Evolutionary conservation across 2,113 vertebrate species (phyloP), one percentile per base, ranked within the genome.

Genomic region (Scopus umbretta): DNA sequence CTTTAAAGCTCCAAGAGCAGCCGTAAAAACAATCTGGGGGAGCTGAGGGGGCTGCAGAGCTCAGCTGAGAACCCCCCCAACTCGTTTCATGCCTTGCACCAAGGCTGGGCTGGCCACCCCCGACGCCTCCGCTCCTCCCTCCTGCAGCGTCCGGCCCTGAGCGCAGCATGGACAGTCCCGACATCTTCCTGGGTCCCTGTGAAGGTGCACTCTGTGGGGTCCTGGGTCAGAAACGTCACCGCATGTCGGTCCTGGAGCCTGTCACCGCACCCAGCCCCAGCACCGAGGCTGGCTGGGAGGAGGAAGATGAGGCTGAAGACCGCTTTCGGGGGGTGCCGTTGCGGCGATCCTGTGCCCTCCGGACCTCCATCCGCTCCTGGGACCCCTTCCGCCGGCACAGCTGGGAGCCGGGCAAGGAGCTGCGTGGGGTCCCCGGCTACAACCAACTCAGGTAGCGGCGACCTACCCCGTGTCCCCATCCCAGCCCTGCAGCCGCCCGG

Each of bases 361-460:
- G 97, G 7, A 23, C 88, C 74, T 88, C 95, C 16, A 3, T 78
- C 36, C 78, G 86, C 42, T 27, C 62, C 14, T 86, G 72, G 4
- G 98, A 98, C 43, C 88, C 97, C 5, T 98, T 98, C 97, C 98
- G 98, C 32, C 95, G 98, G 76, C 98, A 99, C 66, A 99, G 98
- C 80, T 99, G 98, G 98, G 98, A 98, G 47, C 98, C 98, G 0
- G 98, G 97, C 10, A 96, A 97, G 63, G 97, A 97, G 5, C 68
- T 95, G 26, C 96, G 96, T 5, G 96, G 95, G 4, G 74, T 63
- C 38, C 67, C 91, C 0, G 43, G 93, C 59, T 96, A 97, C 17
- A 32, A 27, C 21, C 94, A 73, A 10, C 50, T 82, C 74, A 95
- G 97, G 96, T 97, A 93, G 17, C 11, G 8, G 67, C 4, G 45